Base-by-base conservation (phyloP, 1,140 invertebrate genomes). In the Megathymus violae region DNA sequence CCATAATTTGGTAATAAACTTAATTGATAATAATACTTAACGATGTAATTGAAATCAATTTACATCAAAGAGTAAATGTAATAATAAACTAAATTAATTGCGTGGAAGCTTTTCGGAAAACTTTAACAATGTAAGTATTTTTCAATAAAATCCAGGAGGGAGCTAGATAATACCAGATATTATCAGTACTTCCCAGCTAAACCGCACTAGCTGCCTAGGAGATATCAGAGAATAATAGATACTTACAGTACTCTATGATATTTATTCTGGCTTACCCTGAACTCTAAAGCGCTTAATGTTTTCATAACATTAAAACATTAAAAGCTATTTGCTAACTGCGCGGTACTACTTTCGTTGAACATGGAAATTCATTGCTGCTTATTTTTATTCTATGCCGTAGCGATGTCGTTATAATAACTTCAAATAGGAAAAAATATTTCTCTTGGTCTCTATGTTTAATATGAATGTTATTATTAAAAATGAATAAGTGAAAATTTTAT, bases 41-140 rank as follows among this genome's bases (percentile, higher is more conserved):
- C n/a, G n/a, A n/a, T n/a, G n/a, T n/a, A n/a, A n/a, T n/a, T n/a
- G n/a, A n/a, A n/a, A n/a, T n/a, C n/a, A n/a, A n/a, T n/a, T n/a
- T n/a, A n/a, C n/a, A n/a, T n/a, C n/a, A n/a, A n/a, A n/a, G n/a
- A n/a, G n/a, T n/a, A n/a, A n/a, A n/a, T n/a, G n/a, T n/a, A n/a
- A n/a, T n/a, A n/a, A n/a, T n/a, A n/a, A n/a, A n/a, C n/a, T n/a
- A n/a, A n/a, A n/a, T n/a, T n/a, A n/a, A n/a, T n/a, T 50, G 43
- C 14, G 27, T 59, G 52, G 43, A 64, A 64, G 58, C 40, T 56
- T 56, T 64, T 56, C 51, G 58, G 56, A 56, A 56, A 64, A 64
- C 50, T n/a, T n/a, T n/a, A 43, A 64, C 46, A 52, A 59, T 10
- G 38, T 43, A 43, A 17, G n/a, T 47, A 47, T 54, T 47, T 65